Evolutionary conservation across 2,113 vertebrate genomes (phyloP).

Genomic region (Nibea albiflora): DNA sequence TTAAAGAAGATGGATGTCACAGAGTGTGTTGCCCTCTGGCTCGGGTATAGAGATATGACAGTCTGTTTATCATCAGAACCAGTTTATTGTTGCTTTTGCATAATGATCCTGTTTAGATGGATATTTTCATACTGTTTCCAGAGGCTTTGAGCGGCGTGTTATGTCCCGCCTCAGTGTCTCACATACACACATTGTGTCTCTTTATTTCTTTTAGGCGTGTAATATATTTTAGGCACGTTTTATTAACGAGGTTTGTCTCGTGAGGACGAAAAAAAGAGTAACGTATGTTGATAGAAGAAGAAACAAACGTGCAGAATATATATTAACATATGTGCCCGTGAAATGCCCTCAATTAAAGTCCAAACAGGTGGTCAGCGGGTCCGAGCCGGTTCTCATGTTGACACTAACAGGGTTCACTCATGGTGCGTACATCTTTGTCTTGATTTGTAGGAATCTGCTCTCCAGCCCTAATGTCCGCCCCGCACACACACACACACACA

Average conservation of each 20-base stretch:
- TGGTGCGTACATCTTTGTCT: conserved; percentile 7
- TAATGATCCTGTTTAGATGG: conserved; percentile 76
- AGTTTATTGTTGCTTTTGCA: conserved; percentile 78
- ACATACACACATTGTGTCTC: conserved; percentile 18
- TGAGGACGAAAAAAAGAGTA: conserved; percentile 1
- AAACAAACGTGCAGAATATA: conserved; percentile 1
- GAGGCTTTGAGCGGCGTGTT: conserved; percentile 54
- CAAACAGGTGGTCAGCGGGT: conserved; percentile 19
- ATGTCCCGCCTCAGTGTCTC: conserved; percentile 40
- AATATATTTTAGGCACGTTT: not conserved
- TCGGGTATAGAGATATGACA: conserved; percentile 74
- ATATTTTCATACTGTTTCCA: conserved; percentile 63
- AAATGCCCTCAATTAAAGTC: conserved; percentile 38
- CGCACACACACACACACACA: conserved; percentile 20
- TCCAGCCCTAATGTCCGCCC: conserved; percentile 20
- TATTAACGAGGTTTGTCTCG: conserved; percentile 30
- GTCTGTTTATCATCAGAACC: conserved; percentile 76
- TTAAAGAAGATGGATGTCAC: conserved; percentile 81
- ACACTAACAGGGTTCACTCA: conserved; percentile 28
- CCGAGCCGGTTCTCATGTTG: conserved; percentile 11
- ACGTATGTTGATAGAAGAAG: not conserved
- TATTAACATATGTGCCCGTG: conserved; percentile 30
- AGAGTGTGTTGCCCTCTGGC: conserved; percentile 78
- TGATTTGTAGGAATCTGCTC: conserved; percentile 31
- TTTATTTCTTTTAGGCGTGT: conserved; percentile 18